Percentiles rank a stretch among this genome's conserved stretches.
Conservation (phyloP, 2,113 vertebrate genomes). For the Phylloscopus trochiloides region DNA sequence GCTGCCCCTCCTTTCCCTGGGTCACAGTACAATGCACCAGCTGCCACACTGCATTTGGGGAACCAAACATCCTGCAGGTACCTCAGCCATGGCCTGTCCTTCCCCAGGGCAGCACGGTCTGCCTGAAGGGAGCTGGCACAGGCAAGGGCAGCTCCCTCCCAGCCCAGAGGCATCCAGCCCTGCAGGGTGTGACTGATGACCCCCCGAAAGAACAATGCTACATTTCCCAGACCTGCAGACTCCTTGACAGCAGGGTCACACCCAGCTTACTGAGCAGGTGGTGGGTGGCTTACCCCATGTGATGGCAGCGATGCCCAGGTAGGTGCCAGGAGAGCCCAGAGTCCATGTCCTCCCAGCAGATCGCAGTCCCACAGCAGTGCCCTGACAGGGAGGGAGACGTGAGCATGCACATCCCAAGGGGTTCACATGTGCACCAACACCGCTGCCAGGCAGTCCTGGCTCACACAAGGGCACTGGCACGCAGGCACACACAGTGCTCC, state of each 20-base stretch:
- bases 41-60: neutral
- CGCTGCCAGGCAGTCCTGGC: fast-evolving
- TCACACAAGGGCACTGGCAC: neutral
- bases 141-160: neutral
- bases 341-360: neutral
- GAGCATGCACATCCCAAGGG: neutral
- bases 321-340: neutral
- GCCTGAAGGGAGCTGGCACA: neutral
- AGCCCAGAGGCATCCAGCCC: neutral
- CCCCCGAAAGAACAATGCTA: neutral
- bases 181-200: neutral
- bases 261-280: fast-evolving
- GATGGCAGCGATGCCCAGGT: constrained; percentile 14
- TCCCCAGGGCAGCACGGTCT: fast-evolving
- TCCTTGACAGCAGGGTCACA: neutral
- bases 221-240: neutral
- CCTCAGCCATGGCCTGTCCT: fast-evolving
- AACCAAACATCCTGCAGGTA: neutral
- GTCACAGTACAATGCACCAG: neutral
- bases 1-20: neutral
- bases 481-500: fast-evolving
- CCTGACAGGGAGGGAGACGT: neutral
- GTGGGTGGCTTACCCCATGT: constrained; percentile 18
- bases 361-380: neutral
- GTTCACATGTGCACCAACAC: neutral